Percentiles rank a stretch among this genome's conserved stretches.
Conservation (phyloP, 2,888 invertebrate species). For the Drepana falcataria region DNA sequence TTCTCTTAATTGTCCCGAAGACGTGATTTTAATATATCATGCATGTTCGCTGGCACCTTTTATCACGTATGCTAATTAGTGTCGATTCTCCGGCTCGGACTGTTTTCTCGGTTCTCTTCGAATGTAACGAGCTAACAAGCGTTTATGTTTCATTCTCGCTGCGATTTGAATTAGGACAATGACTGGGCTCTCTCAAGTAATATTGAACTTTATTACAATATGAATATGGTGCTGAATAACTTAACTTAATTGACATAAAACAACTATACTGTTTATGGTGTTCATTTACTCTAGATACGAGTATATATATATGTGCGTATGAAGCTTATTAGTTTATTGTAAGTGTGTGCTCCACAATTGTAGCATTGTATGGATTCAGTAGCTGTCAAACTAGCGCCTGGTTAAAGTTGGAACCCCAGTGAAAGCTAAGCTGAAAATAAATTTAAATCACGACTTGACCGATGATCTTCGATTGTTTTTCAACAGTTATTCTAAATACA, state of each 20-base stretch:
- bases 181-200: slow-evolving; percentile 2
- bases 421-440: not conserved
- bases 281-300: too few relatives aligned
- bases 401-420: slow-evolving; percentile 14
- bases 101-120: slow-evolving; percentile 15
- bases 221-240: not conserved
- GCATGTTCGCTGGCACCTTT: slow-evolving; percentile 64
- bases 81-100: slow-evolving; percentile 30
- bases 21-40: slow-evolving; percentile 77
- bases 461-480: too few relatives aligned
- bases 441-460: not conserved
- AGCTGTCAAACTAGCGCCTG: slow-evolving; percentile 27
- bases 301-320: too few relatives aligned
- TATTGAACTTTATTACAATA: not conserved
- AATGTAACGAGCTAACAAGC: slow-evolving; percentile 4
- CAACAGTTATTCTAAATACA: too few relatives aligned
- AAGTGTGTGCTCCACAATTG: slow-evolving; percentile 15
- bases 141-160: slow-evolving; percentile 1
- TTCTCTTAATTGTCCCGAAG: slow-evolving; percentile 69
- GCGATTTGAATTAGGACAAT: not conserved
- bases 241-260: not conserved
- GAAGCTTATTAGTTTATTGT: slow-evolving; percentile 13
- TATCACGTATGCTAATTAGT: slow-evolving; percentile 67
- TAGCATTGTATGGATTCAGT: slow-evolving; percentile 31
- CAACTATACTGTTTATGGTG: slow-evolving; percentile 4